Evolutionary conservation across 2,888 invertebrate genomes (phyloP).

Genomic region (Macrosoma leucophasiata): DNA sequence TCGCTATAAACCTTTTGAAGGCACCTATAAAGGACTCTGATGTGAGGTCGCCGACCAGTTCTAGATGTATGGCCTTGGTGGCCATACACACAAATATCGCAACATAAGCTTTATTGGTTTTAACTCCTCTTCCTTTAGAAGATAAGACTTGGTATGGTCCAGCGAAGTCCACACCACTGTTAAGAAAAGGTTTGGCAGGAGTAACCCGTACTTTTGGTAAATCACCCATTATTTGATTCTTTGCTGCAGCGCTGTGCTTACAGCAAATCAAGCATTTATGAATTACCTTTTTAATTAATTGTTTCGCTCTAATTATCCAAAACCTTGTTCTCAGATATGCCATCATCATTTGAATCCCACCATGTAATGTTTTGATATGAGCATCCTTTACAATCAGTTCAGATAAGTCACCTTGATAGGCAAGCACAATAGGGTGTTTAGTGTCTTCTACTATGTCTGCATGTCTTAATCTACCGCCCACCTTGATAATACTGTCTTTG

Average conservation of each 20-base stretch:
- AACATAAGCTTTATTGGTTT: constrained; percentile 9
- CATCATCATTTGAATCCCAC: constrained; percentile 7
- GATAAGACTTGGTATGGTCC: constrained; percentile 15
- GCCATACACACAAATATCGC: constrained; percentile 18
- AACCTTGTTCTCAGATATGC: constrained; percentile 6
- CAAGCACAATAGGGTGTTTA: constrained; percentile 14
- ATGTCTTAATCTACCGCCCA: constrained; percentile 16
- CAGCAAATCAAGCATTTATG: constrained; percentile 14
- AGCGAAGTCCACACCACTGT: constrained; percentile 20
- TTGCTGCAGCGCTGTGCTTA: constrained; percentile 1
- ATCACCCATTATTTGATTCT: constrained; percentile 16
- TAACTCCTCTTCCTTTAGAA: constrained; percentile 14
- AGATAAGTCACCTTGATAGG: constrained; percentile 3
- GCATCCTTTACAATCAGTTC: constrained; percentile 14
- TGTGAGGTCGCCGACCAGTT: constrained; percentile 18
- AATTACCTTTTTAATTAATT: constrained; percentile 2
- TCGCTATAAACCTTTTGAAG: constrained; percentile 21
- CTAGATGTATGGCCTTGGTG: constrained; percentile 19
- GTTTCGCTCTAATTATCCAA: constrained; percentile 13
- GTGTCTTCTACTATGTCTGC: constrained; percentile 6
- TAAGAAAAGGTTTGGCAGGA: constrained; percentile 9
- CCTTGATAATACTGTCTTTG: constrained; percentile 8
- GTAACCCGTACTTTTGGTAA: constrained; percentile 14
- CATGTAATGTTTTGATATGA: constrained; percentile 19
- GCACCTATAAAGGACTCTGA: constrained; percentile 19